Evolutionary conservation across 1,140 invertebrate species (phyloP).

Genomic region (Phymastichus coffea): DNA sequence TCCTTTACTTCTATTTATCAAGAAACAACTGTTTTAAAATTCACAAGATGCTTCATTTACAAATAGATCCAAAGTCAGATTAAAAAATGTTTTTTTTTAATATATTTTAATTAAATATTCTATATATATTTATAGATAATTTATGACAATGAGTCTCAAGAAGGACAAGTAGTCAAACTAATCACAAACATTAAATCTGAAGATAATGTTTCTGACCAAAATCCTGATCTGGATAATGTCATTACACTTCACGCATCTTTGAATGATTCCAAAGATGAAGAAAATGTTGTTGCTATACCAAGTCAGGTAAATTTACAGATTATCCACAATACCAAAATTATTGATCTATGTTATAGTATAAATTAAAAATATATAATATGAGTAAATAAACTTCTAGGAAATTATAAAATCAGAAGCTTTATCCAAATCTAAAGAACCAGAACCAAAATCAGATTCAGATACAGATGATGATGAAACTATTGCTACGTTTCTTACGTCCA

Average conservation of each 20-base stretch:
- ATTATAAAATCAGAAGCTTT: neutral
- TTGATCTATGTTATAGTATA: neutral
- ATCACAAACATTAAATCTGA: neutral
- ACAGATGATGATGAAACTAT: constrained; percentile 53
- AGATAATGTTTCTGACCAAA: neutral
- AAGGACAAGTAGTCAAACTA: constrained; percentile 1
- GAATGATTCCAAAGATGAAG: neutral
- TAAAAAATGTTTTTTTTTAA: neutral
- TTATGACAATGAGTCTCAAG: constrained; percentile 14
- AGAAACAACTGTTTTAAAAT: no score
- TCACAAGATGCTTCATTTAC: no score
- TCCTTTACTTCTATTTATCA: neutral
- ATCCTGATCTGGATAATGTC: constrained; percentile 1
- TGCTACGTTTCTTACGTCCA: constrained; percentile 51
- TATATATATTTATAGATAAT: constrained; percentile 19
- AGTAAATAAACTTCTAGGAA: neutral
- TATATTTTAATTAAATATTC: neutral
- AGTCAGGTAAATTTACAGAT: no score
- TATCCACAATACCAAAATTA: no score
- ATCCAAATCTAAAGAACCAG: neutral
- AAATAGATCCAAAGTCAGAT: no score
- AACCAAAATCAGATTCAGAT: constrained; percentile 16
- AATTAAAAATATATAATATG: neutral
- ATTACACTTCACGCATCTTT: constrained; percentile 18
- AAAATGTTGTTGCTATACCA: neutral